Base-by-base conservation (phyloP, 53 echinoderm and acorn worm genomes). In the Antedon mediterranea region DNA sequence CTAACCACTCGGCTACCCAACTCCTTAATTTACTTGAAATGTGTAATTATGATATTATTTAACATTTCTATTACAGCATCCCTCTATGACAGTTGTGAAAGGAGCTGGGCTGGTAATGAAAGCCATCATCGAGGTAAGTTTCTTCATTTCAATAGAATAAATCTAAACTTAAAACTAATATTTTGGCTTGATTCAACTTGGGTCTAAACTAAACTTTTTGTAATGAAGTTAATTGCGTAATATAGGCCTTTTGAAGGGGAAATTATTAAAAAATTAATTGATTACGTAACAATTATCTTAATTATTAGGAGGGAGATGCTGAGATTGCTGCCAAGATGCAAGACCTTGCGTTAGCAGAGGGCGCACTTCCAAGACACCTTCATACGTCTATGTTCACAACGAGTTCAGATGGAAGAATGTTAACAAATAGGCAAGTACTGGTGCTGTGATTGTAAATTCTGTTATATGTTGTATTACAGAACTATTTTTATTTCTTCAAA, bases 241-340 rank as follows among this genome's bases (percentile, higher is more conserved):
- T n/a, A n/a, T n/a, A n/a, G n/a, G n/a, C n/a, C n/a, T n/a, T n/a
- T n/a, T n/a, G n/a, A n/a, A n/a, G n/a, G n/a, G n/a, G n/a, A n/a
- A n/a, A n/a, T n/a, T n/a, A n/a, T n/a, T n/a, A n/a, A n/a, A n/a
- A 1, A 78, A 0, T 31, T 71, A 34, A 11, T 26, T 41, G 28
- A 34, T 37, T 4, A 37, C 4, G n/a, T n/a, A n/a, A n/a, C 37
- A 37, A 37, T 37, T 79, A 5, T 20, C 2, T 57, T 32, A 6
- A 33, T 28, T 41, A 73, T 15, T 41, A 97, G 98, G 98, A 98
- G 79, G 98, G 98, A 30, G 93, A 98, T 82, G 89, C 84, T 14
- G 98, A 98, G 42, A 90, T 98, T 20, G 98, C 98, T 34, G 98
- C 98, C 71, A 90, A 86, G 84, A 98, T 98, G 98, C 98, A 98